Evolutionary conservation across 1,140 invertebrate genomes (phyloP).

Genomic region (Drosophila sp.): DNA sequence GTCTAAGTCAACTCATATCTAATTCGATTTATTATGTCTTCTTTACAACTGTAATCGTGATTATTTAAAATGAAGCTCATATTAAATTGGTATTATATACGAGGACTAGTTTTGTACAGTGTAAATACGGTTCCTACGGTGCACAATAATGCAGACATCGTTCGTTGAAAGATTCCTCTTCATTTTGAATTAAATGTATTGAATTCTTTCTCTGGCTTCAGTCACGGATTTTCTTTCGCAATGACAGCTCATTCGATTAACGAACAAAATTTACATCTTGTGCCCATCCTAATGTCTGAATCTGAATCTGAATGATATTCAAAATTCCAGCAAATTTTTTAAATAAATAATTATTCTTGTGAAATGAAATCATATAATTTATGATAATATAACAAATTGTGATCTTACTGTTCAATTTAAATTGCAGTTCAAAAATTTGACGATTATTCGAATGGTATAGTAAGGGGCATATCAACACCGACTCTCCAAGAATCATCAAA

Average conservation of each 20-base stretch:
- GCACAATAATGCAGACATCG: not conserved
- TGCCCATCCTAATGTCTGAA: too few relatives aligned
- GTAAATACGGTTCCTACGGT: not conserved
- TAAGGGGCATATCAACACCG: slow-evolving; percentile 37
- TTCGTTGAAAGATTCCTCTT: not conserved
- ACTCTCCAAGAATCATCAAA: slow-evolving; percentile 38
- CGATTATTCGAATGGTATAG: slow-evolving; percentile 54
- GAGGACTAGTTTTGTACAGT: not conserved
- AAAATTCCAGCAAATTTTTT: too few relatives aligned
- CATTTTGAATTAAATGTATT: not conserved
- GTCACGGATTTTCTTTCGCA: not conserved
- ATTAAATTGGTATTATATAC: too few relatives aligned
- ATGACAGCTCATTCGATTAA: not conserved
- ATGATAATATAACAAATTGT: too few relatives aligned
- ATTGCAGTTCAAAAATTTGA: slow-evolving; percentile 64
- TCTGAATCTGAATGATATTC: too few relatives aligned
- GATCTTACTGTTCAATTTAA: not conserved
- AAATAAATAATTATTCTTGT: too few relatives aligned
- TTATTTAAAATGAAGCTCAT: too few relatives aligned
- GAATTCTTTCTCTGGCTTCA: not conserved
- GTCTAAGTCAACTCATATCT: too few relatives aligned
- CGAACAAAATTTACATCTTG: too few relatives aligned
- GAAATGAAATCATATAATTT: too few relatives aligned
- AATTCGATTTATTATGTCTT: too few relatives aligned
- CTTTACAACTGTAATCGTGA: too few relatives aligned